phyloP scores from a whole-genome alignment of 1,140 invertebrate species.

The Drosophila kikkawai region DNA sequence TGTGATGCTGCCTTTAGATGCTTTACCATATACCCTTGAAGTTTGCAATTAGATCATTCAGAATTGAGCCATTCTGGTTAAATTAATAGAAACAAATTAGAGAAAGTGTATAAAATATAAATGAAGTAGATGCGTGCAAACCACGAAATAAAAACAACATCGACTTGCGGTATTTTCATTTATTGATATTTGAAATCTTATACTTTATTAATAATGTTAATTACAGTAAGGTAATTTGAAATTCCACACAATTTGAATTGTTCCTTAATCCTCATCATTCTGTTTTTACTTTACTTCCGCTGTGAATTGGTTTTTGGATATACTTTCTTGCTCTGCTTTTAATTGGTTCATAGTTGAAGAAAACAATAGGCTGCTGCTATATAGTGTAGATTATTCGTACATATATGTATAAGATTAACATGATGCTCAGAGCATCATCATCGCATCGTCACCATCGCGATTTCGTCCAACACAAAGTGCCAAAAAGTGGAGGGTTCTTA shows the following conservation, averaged over 20 bases:
- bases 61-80: too few species aligned
- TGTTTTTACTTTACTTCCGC: slow-evolving; percentile 38
- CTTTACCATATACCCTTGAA: too few species aligned
- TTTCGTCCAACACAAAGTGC: slow-evolving; percentile 74
- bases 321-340: slow-evolving; percentile 19
- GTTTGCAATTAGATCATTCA: too few species aligned
- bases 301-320: slow-evolving; percentile 42
- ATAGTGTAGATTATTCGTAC: slow-evolving; percentile 47
- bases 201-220: slow-evolving; percentile 67
- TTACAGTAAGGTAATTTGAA: slow-evolving; percentile 76
- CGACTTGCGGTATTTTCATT: slow-evolving; percentile 55
- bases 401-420: slow-evolving; percentile 59
- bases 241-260: slow-evolving; percentile 53
- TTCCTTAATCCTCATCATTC: slow-evolving; percentile 52
- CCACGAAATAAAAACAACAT: neutral
- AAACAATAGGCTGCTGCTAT: slow-evolving; percentile 58
- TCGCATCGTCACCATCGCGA: slow-evolving; percentile 27
- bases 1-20: neutral
- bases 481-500: slow-evolving; percentile 75
- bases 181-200: slow-evolving; percentile 81
- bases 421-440: slow-evolving; percentile 77
- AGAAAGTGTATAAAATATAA: neutral
- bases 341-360: slow-evolving; percentile 52
- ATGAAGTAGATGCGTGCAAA: neutral
- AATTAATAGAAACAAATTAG: too few species aligned